Evolutionary conservation across 1,140 invertebrate species (phyloP), one percentile per base, ranked within the genome.

Genomic region (Drosophila elegans): DNA sequence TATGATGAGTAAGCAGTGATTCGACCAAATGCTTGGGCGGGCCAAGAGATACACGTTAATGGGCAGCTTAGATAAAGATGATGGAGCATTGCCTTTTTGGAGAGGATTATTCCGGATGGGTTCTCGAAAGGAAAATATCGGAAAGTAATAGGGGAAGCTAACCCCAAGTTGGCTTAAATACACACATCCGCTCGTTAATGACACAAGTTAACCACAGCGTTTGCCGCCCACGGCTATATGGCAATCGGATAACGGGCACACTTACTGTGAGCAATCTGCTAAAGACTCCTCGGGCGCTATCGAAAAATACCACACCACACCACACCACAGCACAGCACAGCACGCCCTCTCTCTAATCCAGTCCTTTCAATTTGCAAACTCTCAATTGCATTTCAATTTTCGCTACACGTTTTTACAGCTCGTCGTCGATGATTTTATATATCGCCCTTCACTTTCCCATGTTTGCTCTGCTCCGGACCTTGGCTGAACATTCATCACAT

Each of bases 361-460:
- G 60, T 55, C 56, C 46, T 62, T 82, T 81, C 78, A 82, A 78
- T 82, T 83, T 79, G 71, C 64, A 72, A 72, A 62, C 64, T 48
- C 41, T 49, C 57, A 69, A 79, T 62, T 66, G 45, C 55, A 57
- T 73, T 81, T 73, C 60, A 77, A 67, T 81, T 76, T 76, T 41
- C 67, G 53, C 66, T 11, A 25, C 45, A 46, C 64, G 67, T 68
- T 69, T 68, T 68, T 69, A 68, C 39, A 38, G 41, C 63, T 25
- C 63, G 63, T 64, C 46, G 72, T 48, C 42, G 59, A 56, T 73
- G 52, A 62, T 69, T 82, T 82, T 73, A 59, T 56, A 69, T 78
- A 60, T 60, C 49, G 57, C 53, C 54, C 60, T 57, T 67, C 62
- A 55, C 67, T 63, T 68, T 82, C 54, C 59, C 46, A 67, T 78